Percentiles rank a stretch among this genome's conserved stretches.
These are phyloP conservation scores for Pampusana beccarii DNA, from an alignment of 2,113 vertebrate species.

Conservation along the genomic window DNA sequence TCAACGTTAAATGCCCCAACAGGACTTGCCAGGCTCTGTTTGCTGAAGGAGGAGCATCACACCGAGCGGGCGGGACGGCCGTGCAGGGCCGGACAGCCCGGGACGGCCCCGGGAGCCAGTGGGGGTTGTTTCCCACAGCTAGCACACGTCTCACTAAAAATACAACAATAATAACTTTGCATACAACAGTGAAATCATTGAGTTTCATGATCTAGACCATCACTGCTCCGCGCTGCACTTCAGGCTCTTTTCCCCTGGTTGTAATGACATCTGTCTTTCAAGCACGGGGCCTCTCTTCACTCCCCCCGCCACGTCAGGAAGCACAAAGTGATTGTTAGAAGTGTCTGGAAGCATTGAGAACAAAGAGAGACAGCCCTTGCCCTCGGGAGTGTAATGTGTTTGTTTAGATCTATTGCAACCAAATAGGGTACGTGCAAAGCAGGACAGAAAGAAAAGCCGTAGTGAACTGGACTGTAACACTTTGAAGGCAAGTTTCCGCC, in stretches of 20 bases:
- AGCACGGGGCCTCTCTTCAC: neutral
- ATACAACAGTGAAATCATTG: neutral
- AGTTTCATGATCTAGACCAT: neutral
- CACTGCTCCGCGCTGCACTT: neutral
- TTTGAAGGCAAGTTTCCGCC: neutral
- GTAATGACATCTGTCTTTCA: neutral
- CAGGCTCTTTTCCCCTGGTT: neutral
- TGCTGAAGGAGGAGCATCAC: accelerated
- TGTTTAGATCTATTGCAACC: neutral
- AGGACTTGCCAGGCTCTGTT: too few relatives aligned
- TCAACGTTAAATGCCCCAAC: too few relatives aligned
- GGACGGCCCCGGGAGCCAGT: neutral
- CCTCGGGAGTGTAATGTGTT: neutral
- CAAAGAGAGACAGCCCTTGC: neutral
- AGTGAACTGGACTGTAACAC: neutral
- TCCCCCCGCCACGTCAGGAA: neutral
- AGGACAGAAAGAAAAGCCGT: neutral
- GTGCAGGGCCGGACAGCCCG: neutral
- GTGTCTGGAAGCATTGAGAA: neutral
- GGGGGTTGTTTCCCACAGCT: neutral
- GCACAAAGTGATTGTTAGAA: neutral
- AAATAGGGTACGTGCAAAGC: neutral
- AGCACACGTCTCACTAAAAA: neutral
- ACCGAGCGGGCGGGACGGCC: accelerated
- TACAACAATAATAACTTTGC: neutral